Evolutionary conservation across 2,888 invertebrate genomes (phyloP).

Genomic region (Calameuta pallipes): DNA sequence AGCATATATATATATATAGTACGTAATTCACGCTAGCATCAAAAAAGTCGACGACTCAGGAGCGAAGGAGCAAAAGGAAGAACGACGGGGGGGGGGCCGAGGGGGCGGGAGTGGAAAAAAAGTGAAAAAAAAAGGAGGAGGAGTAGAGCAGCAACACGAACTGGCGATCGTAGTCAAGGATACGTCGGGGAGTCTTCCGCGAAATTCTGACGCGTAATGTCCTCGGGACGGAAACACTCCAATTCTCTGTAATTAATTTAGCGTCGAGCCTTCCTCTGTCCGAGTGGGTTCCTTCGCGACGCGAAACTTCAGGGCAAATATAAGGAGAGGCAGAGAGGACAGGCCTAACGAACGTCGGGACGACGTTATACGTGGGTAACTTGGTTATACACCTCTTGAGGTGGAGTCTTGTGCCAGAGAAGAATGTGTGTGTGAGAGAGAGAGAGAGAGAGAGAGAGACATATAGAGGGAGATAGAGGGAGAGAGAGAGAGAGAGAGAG

Average conservation of each 20-base stretch:
- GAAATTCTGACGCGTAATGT: not conserved
- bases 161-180: not conserved
- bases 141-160: not conserved
- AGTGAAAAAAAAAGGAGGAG: not conserved
- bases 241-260: not conserved
- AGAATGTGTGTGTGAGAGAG: too few relatives aligned
- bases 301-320: not conserved
- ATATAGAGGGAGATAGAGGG: slow-evolving; percentile 8
- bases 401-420: too few relatives aligned
- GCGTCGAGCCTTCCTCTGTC: not conserved
- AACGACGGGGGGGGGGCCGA: not conserved
- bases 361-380: not conserved
- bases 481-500: slow-evolving; percentile 15
- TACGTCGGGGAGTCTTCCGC: not conserved
- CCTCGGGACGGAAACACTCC: not conserved
- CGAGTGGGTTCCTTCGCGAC: not conserved
- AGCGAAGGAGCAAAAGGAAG: not conserved
- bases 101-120: not conserved
- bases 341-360: not conserved
- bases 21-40: not conserved
- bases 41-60: not conserved
- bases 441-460: too few relatives aligned
- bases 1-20: not conserved
- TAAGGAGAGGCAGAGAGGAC: not conserved
- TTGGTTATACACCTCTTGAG: not conserved